Evolutionary conservation across 2,888 invertebrate genomes (phyloP).

Genomic region (Apodemia mormo): DNA sequence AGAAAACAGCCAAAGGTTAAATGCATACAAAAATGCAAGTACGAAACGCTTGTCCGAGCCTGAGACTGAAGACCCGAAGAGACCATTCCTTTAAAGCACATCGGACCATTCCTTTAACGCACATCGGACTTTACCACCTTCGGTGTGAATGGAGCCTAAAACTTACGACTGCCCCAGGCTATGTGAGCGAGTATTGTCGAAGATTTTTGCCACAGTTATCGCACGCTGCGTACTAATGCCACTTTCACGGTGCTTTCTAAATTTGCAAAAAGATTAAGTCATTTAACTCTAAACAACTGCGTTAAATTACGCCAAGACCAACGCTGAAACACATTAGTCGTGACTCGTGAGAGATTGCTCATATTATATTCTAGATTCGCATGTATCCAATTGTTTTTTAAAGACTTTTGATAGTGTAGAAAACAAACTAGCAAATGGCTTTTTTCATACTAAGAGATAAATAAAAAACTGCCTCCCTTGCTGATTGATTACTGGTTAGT

Average conservation of each 20-base stretch:
- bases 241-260: conserved; percentile 70
- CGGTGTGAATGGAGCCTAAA: conserved; percentile 16
- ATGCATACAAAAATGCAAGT: too few species aligned
- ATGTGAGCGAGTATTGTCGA: conserved; percentile 51
- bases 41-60: too few species aligned
- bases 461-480: too few species aligned
- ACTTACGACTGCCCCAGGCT: conserved; percentile 45
- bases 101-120: too few species aligned
- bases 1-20: too few species aligned
- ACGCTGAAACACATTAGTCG: conserved; percentile 9
- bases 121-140: too few species aligned
- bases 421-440: background rate
- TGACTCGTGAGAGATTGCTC: conserved; percentile 2
- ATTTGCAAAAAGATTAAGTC: conserved; percentile 59
- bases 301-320: background rate
- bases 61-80: too few species aligned
- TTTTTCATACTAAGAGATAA: background rate
- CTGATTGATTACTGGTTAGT: too few species aligned
- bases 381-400: conserved; percentile 4
- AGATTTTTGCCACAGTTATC: conserved; percentile 68
- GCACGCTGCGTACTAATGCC: conserved; percentile 51
- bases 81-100: too few species aligned
- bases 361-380: conserved; percentile 10
- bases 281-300: conserved; percentile 11
- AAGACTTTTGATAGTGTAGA: background rate